These are phyloP conservation scores for Cryptotermes secundus DNA, from an alignment of 1,140 invertebrate species.

Conservation along the genomic window DNA sequence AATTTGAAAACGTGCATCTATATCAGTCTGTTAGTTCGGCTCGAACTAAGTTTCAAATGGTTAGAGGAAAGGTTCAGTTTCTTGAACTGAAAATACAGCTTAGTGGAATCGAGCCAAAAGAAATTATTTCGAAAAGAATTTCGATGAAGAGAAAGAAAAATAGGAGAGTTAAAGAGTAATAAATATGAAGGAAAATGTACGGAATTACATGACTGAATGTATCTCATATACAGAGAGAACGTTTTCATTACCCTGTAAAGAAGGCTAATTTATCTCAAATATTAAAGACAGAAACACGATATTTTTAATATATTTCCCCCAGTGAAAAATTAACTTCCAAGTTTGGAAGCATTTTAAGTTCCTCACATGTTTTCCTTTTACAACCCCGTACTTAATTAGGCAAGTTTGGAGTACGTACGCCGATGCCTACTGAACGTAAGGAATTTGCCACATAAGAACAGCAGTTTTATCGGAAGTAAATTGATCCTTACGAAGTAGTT, in stretches of 20 bases:
- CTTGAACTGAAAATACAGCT: neutral
- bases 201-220: neutral
- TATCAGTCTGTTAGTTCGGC: neutral
- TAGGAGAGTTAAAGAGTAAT: neutral
- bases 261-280: neutral
- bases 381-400: too few relatives aligned
- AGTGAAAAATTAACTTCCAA: neutral
- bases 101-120: neutral
- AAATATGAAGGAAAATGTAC: slow-evolving; percentile 9
- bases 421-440: too few relatives aligned
- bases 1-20: neutral
- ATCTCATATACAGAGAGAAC: neutral
- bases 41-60: neutral
- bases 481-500: too few relatives aligned
- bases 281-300: neutral
- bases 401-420: too few relatives aligned
- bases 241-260: neutral
- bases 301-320: neutral
- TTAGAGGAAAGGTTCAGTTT: neutral
- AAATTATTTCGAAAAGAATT: neutral
- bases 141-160: neutral
- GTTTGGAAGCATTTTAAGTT: neutral
- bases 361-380: too few relatives aligned
- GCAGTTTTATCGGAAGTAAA: too few relatives aligned
- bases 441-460: too few relatives aligned